Percentiles rank a stretch among this genome's conserved stretches.
Evolutionary conservation across 2,113 vertebrate genomes (phyloP).

Genomic region (Nibea albiflora): DNA sequence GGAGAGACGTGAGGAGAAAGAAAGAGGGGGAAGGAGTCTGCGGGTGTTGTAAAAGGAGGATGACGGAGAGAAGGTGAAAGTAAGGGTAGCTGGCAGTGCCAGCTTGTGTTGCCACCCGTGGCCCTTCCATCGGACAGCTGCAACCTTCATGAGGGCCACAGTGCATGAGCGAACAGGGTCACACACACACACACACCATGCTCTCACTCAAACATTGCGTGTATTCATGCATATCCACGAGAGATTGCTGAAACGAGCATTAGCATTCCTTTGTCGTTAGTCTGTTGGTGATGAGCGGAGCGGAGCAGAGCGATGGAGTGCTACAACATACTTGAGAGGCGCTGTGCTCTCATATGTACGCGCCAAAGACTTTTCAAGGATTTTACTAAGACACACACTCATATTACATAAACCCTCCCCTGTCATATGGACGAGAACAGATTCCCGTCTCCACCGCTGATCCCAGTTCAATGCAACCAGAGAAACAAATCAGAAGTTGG

Average conservation of each 20-base stretch:
- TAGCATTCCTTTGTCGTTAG: constrained; percentile 63
- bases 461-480: not conserved
- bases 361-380: constrained; percentile 59
- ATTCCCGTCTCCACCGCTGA: constrained; percentile 1
- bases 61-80: constrained; percentile 59
- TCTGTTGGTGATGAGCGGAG: constrained; percentile 52
- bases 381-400: constrained; percentile 24
- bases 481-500: not conserved
- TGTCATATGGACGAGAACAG: not conserved
- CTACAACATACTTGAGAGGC: constrained; percentile 40
- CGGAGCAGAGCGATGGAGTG: constrained; percentile 34
- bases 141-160: constrained; percentile 60
- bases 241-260: constrained; percentile 56
- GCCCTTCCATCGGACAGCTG: constrained; percentile 60
- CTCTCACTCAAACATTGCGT: not conserved
- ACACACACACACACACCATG: constrained; percentile 14
- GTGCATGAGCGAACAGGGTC: constrained; percentile 28
- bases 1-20: constrained; percentile 40
- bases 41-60: constrained; percentile 8
- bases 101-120: constrained; percentile 67
- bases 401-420: constrained; percentile 6
- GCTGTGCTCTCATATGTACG: constrained; percentile 29
- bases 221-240: not conserved
- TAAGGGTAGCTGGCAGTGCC: constrained; percentile 63
- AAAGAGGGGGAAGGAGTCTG: not conserved